A percentile compares a stretch with the other conserved stretches of the same genome.
phyloP scores from a whole-genome alignment of 2,797 vertebrate species.

The Macrochelys suwanniensis region DNA sequence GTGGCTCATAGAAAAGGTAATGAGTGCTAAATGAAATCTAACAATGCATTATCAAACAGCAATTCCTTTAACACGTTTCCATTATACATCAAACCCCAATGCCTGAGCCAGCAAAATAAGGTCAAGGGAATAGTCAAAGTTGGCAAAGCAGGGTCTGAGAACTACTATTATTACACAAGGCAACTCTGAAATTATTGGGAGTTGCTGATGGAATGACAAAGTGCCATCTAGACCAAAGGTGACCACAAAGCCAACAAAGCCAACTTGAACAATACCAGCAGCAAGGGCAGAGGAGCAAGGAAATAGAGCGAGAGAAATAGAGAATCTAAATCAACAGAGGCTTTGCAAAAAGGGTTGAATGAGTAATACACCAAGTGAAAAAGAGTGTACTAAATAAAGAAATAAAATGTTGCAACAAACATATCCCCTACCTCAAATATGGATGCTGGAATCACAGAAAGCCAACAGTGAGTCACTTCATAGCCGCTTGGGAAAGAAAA shows the following conservation, averaged over 20 bases:
- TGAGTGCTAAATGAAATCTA: slow-evolving; percentile 44
- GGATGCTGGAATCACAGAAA: slow-evolving; percentile 69
- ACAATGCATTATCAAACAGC: slow-evolving; percentile 7
- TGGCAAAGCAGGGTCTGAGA: slow-evolving; percentile 50
- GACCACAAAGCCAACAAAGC: slow-evolving; percentile 33
- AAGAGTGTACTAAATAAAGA: slow-evolving; percentile 65
- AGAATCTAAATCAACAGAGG: slow-evolving; percentile 18
- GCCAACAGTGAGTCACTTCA: slow-evolving; percentile 73
- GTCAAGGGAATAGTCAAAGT: slow-evolving; percentile 49
- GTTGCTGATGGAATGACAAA: background rate
- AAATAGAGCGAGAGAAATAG: slow-evolving; percentile 23
- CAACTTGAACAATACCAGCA: slow-evolving; percentile 66
- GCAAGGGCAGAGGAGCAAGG: slow-evolving; percentile 47
- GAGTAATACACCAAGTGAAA: slow-evolving; percentile 58
- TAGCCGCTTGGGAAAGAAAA: slow-evolving; percentile 51
- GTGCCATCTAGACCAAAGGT: slow-evolving; percentile 42
- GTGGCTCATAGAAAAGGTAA: slow-evolving; percentile 48
- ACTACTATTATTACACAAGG: background rate
- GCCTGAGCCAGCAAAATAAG: slow-evolving; percentile 49
- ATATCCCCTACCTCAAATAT: slow-evolving; percentile 69
- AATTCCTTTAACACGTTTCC: slow-evolving; percentile 34
- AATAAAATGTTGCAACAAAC: slow-evolving; percentile 65
- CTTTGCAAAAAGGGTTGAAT: slow-evolving; percentile 32
- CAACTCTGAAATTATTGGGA: slow-evolving; percentile 28
- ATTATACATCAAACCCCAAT: background rate